Evolutionary conservation across 30 jellyfish, hydroid and myxozoan genomes (phyloP), one percentile per base, ranked within the genome.

Genomic region (Cassiopea xamachana): DNA sequence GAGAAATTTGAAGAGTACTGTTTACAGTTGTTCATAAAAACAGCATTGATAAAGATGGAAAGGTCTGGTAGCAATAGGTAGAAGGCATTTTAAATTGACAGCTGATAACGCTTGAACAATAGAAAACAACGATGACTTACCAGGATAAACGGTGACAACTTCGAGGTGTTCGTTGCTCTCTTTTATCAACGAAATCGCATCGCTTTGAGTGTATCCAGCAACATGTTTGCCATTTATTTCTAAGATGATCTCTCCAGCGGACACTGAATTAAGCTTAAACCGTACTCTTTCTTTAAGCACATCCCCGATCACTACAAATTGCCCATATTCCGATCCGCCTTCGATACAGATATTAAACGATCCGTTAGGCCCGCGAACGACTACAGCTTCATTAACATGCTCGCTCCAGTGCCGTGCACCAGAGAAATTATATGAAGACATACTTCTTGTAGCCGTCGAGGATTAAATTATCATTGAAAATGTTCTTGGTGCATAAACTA

Each of bases 271-370:
- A 45, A 87, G 85, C 79, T 83, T 83, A 82, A 69, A 96, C 77
- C 92, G 84, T 1, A 96, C 99, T 80, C 92, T 96, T 69, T 89
- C 94, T 9, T 93, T 93, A 7, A 96, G 82, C 1, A 96, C 96
- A 78, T 93, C 98, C 58, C 99, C 99, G 78, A 96, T 90, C 43
- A 96, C 99, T 73, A 96, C 97, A 93, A 96, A 93, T 46, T 96
- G 99, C 2, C 99, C 99, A 84, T 96, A 92, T 76, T 96, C 99
- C 49, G 99, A 96, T 7, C 99, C 99, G 14, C 99, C 99, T 87
- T 96, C 99, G 84, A 96, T 96, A 92, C 99, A 96, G 64, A 96
- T 81, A 72, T 96, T 96, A 89, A 85, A 96, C 75, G 98, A 89
- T 15, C 98, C 98, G 78, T 93, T 96, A 69, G 88, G 92, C 90